Evolutionary conservation across 2,113 vertebrate species (phyloP).

Genomic region (Oncorhynchus kisutch): DNA sequence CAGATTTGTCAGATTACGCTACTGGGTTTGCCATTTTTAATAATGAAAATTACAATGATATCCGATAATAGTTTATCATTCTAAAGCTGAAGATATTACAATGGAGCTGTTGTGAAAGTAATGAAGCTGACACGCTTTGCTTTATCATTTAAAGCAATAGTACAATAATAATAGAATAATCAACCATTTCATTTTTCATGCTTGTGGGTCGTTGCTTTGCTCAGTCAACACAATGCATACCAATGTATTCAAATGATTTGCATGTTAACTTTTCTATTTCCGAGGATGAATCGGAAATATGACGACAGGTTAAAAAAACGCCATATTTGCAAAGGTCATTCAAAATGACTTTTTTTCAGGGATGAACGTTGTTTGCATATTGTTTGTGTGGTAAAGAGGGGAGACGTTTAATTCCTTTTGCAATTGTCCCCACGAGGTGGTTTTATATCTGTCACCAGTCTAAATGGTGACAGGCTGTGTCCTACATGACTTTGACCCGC

Average conservation of each 20-base stretch:
- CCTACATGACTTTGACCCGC: conserved; percentile 43
- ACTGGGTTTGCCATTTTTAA: conserved; percentile 60
- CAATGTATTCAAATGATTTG: conserved; percentile 37
- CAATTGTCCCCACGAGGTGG: conserved; percentile 17
- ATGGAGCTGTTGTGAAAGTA: conserved; percentile 38
- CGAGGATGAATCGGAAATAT: conserved; percentile 21
- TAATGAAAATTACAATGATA: conserved; percentile 60
- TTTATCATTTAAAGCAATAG: conserved; percentile 22
- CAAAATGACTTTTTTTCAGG: conserved; percentile 45
- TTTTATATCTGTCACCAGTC: conserved; percentile 11
- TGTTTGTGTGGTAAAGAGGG: conserved; percentile 17
- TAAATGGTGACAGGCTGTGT: conserved; percentile 10
- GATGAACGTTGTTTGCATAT: conserved; percentile 44
- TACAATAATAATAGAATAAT: conserved; percentile 40
- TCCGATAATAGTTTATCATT: conserved; percentile 52
- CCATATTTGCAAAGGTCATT: conserved; percentile 43
- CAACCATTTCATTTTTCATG: conserved; percentile 34
- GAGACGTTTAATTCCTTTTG: conserved; percentile 35
- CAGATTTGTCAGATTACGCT: conserved; percentile 54
- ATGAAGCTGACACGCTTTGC: conserved; percentile 43
- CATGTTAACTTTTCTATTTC: conserved; percentile 35
- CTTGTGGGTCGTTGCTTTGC: conserved; percentile 8
- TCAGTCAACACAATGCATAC: conserved; percentile 34
- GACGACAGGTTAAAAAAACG: conserved; percentile 33
- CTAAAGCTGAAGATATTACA: conserved; percentile 41